Conservation (phyloP, 2,888 invertebrate species). For the Xiphydria camelus region DNA sequence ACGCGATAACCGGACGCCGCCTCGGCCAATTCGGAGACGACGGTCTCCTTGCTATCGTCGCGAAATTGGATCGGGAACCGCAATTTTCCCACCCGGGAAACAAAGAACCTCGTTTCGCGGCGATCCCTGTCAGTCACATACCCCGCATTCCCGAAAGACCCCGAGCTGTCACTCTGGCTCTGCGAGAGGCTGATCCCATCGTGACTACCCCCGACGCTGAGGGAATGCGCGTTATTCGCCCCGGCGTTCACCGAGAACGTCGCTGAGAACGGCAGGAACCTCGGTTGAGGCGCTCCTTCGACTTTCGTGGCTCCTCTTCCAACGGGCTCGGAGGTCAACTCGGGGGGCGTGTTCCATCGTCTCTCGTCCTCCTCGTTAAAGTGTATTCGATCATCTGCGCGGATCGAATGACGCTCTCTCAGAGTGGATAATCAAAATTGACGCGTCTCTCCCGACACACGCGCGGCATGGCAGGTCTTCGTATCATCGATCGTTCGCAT, state of each 20-base stretch:
- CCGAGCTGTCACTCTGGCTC: slow-evolving; percentile 38
- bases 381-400: slow-evolving; percentile 35
- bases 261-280: slow-evolving; percentile 47
- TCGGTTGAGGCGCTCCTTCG: slow-evolving; percentile 30
- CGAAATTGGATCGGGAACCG: no score
- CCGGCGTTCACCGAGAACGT: slow-evolving; percentile 45
- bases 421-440: not conserved
- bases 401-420: not conserved
- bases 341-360: slow-evolving; percentile 42
- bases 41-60: no score
- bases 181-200: slow-evolving; percentile 48
- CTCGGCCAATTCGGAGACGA: no score
- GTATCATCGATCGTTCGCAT: not conserved
- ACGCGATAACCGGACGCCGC: no score
- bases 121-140: slow-evolving; percentile 21
- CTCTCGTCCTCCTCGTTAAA: slow-evolving; percentile 33
- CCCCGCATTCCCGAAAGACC: slow-evolving; percentile 28
- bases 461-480: no score
- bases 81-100: no score
- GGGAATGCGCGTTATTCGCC: slow-evolving; percentile 42
- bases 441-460: not conserved
- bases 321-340: slow-evolving; percentile 30
- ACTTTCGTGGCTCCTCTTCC: slow-evolving; percentile 19
- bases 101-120: no score
- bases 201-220: slow-evolving; percentile 40